A percentile compares a stretch with the other conserved stretches of the same genome.
Conservation (phyloP, 2,797 vertebrate genomes). For the Varecia variegata region DNA sequence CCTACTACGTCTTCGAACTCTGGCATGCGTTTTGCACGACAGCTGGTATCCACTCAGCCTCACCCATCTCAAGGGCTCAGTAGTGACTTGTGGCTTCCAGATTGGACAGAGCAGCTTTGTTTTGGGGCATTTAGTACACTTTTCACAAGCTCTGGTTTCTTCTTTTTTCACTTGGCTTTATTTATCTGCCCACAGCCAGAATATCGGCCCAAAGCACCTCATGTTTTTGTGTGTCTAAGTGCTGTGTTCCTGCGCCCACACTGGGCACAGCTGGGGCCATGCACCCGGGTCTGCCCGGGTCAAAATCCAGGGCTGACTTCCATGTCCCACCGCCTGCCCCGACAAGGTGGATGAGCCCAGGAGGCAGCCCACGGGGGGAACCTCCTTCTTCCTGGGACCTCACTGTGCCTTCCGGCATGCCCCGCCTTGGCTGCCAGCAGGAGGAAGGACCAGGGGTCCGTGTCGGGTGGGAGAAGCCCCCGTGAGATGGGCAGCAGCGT, state of each 20-base stretch:
- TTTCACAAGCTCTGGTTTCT: background rate
- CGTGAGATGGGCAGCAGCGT: background rate
- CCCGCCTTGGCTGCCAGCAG: background rate
- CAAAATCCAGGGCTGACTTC: too few relatives aligned
- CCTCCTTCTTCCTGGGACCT: background rate
- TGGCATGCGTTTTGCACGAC: rapidly evolving
- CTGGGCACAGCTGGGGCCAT: background rate
- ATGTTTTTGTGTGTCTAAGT: background rate
- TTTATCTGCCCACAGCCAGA: background rate
- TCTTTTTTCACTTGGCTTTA: background rate
- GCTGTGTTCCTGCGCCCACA: background rate
- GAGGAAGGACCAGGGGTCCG: background rate
- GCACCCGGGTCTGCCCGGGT: background rate
- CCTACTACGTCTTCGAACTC: background rate
- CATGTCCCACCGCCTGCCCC: background rate
- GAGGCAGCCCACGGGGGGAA: background rate
- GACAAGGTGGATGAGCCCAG: background rate
- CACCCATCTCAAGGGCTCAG: background rate
- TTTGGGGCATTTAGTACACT: too few relatives aligned
- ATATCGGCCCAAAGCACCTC: too few relatives aligned
- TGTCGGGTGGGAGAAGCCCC: background rate
- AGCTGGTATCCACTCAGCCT: rapidly evolving
- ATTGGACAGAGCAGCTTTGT: background rate
- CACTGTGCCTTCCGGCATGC: background rate
- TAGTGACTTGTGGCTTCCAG: background rate